Evolutionary conservation across 2,113 vertebrate genomes (phyloP), one percentile per base, ranked within the genome.

Genomic region (Microcebus murinus): DNA sequence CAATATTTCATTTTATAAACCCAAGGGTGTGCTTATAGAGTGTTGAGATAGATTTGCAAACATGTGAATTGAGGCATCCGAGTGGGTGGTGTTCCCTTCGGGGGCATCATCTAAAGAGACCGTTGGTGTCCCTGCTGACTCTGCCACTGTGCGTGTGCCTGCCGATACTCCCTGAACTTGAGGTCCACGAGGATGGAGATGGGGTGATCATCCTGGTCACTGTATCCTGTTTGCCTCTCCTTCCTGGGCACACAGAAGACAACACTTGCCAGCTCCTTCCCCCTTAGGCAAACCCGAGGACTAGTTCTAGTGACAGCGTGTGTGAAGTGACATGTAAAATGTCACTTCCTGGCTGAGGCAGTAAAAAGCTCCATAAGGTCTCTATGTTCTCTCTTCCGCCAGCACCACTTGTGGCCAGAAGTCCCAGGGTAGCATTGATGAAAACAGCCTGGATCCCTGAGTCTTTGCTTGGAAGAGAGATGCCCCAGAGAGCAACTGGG

Each of bases 1-100:
- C 45, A 89, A 27, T 48, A 45, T 87, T 90, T 95, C 9, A 84
- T 73, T 61, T 87, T 48, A 36, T 71, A 90, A 70, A 61, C 20
- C 67, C 48, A n/a, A 73, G 57, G 57, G 25, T 68, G 89, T 63
- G 59, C 67, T 96, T 91, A 48, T 42, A 55, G 52, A 90, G 42
- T 20, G 23, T 11, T 61, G 59, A 80, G 65, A 65, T 7, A 34
- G 31, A 17, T 79, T 83, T 84, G n/a, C 48, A 79, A 55, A 52
- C 74, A 45, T 27, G 23, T 21, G 83, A 23, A 59, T 4, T 29
- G 50, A 59, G 63, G 50, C 27, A 27, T 61, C 42, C 36, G n/a
- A 55, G 9, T 7, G 14, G 14, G 12, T 17, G 7, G 7, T n/a
- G 31, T 25, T n/a, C 59, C 57, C 59, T 90, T 82, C 18, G 21